phyloP scores from a whole-genome alignment of 2,113 vertebrate genomes.

The Lophochroa leadbeateri region DNA sequence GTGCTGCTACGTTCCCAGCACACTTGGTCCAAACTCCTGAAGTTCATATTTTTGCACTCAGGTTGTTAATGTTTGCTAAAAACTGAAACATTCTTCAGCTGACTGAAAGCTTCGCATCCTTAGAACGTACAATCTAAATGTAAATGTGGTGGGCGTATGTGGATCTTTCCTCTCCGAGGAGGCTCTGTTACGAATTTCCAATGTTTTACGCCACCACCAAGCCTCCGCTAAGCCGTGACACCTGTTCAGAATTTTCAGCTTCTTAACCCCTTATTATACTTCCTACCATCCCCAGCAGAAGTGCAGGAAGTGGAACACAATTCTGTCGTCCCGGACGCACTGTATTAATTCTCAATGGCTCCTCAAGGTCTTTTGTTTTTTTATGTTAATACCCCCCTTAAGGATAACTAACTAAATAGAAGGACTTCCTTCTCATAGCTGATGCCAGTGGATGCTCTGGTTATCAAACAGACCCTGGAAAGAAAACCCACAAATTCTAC shows the following conservation, averaged over 20 bases:
- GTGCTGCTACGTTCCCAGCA: neutral
- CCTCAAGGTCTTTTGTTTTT: neutral
- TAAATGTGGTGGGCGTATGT: conserved; percentile 60
- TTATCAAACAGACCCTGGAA: neutral
- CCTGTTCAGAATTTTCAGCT: conserved; percentile 67
- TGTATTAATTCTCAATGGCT: neutral
- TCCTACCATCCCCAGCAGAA: neutral
- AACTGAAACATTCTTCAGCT: neutral
- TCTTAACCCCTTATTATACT: conserved; percentile 49
- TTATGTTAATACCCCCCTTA: neutral
- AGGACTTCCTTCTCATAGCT: neutral
- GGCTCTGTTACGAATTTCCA: conserved; percentile 64
- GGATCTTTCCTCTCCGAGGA: conserved; percentile 45
- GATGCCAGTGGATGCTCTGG: neutral
- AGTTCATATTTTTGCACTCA: neutral
- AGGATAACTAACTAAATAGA: neutral
- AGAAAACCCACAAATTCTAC: neutral
- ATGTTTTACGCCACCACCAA: conserved; percentile 52
- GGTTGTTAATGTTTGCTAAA: conserved; percentile 3
- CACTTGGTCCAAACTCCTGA: neutral
- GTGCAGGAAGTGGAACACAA: neutral
- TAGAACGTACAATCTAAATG: conserved; percentile 57
- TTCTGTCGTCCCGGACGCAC: neutral
- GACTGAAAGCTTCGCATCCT: conserved; percentile 46
- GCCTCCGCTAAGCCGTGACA: conserved; percentile 31